Evolutionary conservation across 2,888 invertebrate genomes (phyloP).

Genomic region (Plagodis pulveraria): DNA sequence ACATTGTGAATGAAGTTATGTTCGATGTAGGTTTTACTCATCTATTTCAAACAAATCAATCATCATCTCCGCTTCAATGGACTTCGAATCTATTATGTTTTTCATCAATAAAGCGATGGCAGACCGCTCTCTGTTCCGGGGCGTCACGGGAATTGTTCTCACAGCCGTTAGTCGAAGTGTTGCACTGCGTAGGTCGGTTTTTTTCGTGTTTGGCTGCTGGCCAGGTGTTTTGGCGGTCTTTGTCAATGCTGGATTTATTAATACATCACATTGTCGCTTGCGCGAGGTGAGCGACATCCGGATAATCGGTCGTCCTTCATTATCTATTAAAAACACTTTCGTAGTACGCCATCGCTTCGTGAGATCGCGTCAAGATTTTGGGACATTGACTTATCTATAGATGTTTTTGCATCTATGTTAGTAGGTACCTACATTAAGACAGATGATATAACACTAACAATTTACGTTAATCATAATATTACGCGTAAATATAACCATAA

Average conservation of each 20-base stretch:
- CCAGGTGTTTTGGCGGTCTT: slow-evolving; percentile 84
- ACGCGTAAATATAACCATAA: too few relatives aligned
- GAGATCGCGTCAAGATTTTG: too few relatives aligned
- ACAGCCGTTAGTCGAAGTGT: slow-evolving; percentile 39
- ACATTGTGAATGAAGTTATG: too few relatives aligned
- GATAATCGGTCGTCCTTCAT: slow-evolving; percentile 43
- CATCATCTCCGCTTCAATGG: slow-evolving; percentile 4
- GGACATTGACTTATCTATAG: too few relatives aligned
- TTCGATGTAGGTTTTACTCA: not conserved
- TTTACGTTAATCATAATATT: too few relatives aligned
- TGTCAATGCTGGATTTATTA: slow-evolving; percentile 85
- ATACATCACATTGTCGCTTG: slow-evolving; percentile 70
- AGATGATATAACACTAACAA: too few relatives aligned
- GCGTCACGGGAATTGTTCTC: slow-evolving; percentile 60
- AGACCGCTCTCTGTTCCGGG: slow-evolving; percentile 16
- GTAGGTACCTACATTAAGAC: too few relatives aligned
- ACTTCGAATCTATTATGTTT: slow-evolving; percentile 1
- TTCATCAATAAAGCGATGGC: slow-evolving; percentile 1
- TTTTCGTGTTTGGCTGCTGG: slow-evolving; percentile 67
- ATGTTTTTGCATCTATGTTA: too few relatives aligned
- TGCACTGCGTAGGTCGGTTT: slow-evolving; percentile 65
- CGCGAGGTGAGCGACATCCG: slow-evolving; percentile 66
- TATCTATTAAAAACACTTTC: slow-evolving; percentile 22
- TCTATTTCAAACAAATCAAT: slow-evolving; percentile 8
- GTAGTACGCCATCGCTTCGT: not conserved